These are phyloP conservation scores for Poeciliopsis turrubarensis DNA, from an alignment of 2,113 vertebrate species.

Conservation along the genomic window DNA sequence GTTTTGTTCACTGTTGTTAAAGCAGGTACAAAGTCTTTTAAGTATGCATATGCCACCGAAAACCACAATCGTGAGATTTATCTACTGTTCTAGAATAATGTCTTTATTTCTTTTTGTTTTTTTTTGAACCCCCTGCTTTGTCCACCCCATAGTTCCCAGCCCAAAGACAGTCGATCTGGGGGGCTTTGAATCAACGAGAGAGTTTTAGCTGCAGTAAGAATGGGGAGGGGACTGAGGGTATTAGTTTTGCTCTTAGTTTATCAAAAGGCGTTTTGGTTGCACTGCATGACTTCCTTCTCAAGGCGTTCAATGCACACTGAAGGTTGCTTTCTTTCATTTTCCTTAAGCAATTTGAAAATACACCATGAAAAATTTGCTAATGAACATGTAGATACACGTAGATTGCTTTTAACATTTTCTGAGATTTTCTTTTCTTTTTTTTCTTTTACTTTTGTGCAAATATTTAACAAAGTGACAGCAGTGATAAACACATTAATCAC, in stretches of 20 bases:
- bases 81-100: conserved; percentile 60
- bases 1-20: conserved; percentile 69
- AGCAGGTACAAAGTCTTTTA: conserved; percentile 54
- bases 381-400: conserved; percentile 41
- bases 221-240: conserved; percentile 30
- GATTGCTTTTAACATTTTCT: conserved; percentile 13
- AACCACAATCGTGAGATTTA: conserved; percentile 49
- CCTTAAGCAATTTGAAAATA: conserved; percentile 43
- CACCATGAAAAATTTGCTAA: conserved; percentile 64
- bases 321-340: conserved; percentile 33
- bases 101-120: conserved; percentile 16
- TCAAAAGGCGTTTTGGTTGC: conserved; percentile 54
- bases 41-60: conserved; percentile 42
- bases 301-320: conserved; percentile 35
- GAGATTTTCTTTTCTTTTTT: neutral
- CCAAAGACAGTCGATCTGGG: conserved; percentile 70
- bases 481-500: conserved; percentile 32
- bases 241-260: conserved; percentile 55
- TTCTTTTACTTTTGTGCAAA: conserved; percentile 39
- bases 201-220: conserved; percentile 76
- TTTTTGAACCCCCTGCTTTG: conserved; percentile 37
- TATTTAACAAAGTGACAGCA: conserved; percentile 38
- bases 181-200: conserved; percentile 67
- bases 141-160: conserved; percentile 64
- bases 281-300: conserved; percentile 44